Evolutionary conservation across 1,140 invertebrate genomes (phyloP).

Genomic region (Drosophila repletoides): DNA sequence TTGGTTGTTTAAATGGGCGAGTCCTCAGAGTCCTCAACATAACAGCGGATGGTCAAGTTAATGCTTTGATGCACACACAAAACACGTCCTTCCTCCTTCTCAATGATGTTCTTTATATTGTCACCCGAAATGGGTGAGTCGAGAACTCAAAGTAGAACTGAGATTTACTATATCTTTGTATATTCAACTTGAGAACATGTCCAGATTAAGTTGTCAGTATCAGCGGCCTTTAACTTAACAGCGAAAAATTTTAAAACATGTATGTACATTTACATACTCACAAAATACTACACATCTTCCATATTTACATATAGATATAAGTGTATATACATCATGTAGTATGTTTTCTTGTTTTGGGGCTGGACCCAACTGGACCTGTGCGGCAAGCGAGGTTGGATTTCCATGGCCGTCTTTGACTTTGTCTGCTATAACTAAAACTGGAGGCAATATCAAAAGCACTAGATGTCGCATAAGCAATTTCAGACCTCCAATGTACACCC

Average conservation of each 20-base stretch:
- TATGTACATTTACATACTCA: constrained; percentile 12
- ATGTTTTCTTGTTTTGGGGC: constrained; percentile 28
- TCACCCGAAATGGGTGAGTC: neutral
- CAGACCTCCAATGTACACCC: constrained; percentile 36
- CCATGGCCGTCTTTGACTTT: constrained; percentile 50
- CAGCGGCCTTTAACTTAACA: constrained; percentile 59
- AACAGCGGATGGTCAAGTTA: constrained; percentile 62
- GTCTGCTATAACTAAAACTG: constrained; percentile 66
- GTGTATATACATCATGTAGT: constrained; percentile 29
- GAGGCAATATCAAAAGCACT: constrained; percentile 60
- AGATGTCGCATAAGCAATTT: constrained; percentile 81
- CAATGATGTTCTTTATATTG: neutral
- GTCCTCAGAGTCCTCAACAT: constrained; percentile 29
- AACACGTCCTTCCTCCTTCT: constrained; percentile 13
- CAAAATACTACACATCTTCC: constrained; percentile 4
- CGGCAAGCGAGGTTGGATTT: constrained; percentile 30
- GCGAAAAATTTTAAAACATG: constrained; percentile 42
- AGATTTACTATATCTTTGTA: constrained; percentile 38
- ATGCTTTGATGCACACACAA: constrained; percentile 59
- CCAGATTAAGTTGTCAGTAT: constrained; percentile 74
- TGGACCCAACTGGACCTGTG: constrained; percentile 35
- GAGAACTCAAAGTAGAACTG: too few relatives aligned
- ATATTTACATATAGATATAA: constrained; percentile 25
- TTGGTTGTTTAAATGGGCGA: neutral
- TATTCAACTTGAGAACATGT: constrained; percentile 68